Base-by-base conservation (phyloP, 2,888 invertebrate genomes). In the Andrena hattorfiana region DNA sequence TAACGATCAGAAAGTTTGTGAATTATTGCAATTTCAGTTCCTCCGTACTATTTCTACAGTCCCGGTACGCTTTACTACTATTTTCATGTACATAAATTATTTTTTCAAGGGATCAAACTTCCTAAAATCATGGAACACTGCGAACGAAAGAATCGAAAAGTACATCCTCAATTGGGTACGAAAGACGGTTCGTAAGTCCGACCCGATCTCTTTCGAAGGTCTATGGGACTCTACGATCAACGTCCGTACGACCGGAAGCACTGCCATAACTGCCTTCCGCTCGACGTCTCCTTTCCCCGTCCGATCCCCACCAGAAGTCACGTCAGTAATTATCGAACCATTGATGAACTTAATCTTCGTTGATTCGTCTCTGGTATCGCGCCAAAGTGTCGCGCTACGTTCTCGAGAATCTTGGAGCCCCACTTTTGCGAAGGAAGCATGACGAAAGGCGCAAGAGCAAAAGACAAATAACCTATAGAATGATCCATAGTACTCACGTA, bases 401-500 rank as follows among this genome's bases (percentile, higher is more conserved):
- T 60, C 6, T 16, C 23, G 49, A 23, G 28, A 26, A 56, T 59
- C n/a, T 23, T 16, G 64, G 28, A 30, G 42, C 42, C 13, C 13
- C 20, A 8, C n/a, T 26, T 30, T 20, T 1, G 13, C 10, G n/a
- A 48, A 48, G 54, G 10, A 20, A 48, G 68, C 48, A 49, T 49
- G 30, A 73, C 23, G 77, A 64, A 2, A 30, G 16, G 23, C 30
- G 23, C 7, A 56, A 4, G 4, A 30, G 10, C 28, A 16, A n/a
- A 63, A 48, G 13, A 8, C 6, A 13, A 30, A 5, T 26, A 6
- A 51, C 6, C 51, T 2, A 2, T 26, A 67, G 13, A 13, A 35
- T 10, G 23, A 49, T 2, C 42, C 42, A 5, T 20, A 4, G 74
- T 88, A 95, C 95, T 95, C 92, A 95, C 95, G 87, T 94, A 95